Base-by-base conservation (phyloP, 2,113 vertebrate genomes). In the Plectropomus leopardus region DNA sequence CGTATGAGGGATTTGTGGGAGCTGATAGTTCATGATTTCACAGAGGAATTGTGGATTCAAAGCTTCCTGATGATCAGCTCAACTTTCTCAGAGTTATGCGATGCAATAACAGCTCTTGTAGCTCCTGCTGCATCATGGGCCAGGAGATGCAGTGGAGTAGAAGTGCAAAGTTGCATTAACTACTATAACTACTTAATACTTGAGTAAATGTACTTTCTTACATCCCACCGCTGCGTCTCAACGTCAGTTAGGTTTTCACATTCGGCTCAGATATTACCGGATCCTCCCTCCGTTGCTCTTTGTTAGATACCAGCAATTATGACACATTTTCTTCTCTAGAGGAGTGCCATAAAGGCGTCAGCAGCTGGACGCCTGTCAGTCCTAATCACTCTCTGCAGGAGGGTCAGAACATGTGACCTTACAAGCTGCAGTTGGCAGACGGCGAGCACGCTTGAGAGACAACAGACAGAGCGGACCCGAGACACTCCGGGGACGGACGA, bases 331-430 rank as follows among this genome's bases (percentile, higher is more conserved):
- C 26, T 65, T 48, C 59, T 61, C 53, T 30, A 16, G 5, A 53
- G 14, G 10, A 44, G 11, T 7, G 23, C 55, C 54, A 82, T 30
- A 7, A 64, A 54, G 51, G 45, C 66, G 21, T 78, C 76, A 51
- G 59, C 16, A 16, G 34, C 0, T 57, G 54, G 0, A 68, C 3
- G 36, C 32, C 70, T 86, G 86, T 88, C 89, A 77, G 32, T 82
- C 81, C 51, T 47, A 68, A 82, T 87, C 84, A 77, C 57, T 66
- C 75, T 42, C 42, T 51, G 51, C 61, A 28, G 45, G 19, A 82
- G 72, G 85, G 71, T 89, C 71, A 88, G 75, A 83, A 81, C 61
- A 73, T 32, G 54, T 54, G 76, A 90, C 86, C 80, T 85, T 70
- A 68, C 57, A 26, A 48, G 78, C 76, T 65, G 28, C 70, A 54